Conservation (phyloP, 1,140 invertebrate genomes). For the Leptopilina boulardi region DNA sequence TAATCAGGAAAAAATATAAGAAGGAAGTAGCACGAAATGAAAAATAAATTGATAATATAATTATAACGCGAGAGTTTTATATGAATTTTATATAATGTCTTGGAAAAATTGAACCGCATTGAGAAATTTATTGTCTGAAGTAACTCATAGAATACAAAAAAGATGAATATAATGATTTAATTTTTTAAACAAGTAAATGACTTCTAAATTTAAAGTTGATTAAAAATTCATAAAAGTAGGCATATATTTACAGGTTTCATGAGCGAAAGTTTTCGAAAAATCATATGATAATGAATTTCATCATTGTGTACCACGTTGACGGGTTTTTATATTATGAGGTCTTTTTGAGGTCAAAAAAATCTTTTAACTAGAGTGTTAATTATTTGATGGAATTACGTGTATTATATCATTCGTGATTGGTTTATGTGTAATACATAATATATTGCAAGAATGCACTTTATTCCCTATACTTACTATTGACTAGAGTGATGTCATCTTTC, state of each 20-base stretch:
- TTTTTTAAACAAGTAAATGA: no score
- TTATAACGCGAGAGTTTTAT: neutral
- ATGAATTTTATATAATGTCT: neutral
- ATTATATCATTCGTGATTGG: neutral
- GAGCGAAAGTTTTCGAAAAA: no score
- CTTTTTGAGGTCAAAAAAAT: neutral
- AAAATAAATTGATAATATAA: neutral
- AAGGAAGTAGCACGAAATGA: neutral
- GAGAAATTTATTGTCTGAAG: no score
- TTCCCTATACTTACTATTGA: constrained; percentile 14
- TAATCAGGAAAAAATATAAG: neutral
- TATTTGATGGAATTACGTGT: neutral
- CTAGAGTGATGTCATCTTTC: constrained; percentile 24
- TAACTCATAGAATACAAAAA: no score
- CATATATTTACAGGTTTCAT: no score
- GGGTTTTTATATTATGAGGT: no score
- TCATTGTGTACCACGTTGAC: no score
- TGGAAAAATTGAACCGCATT: neutral
- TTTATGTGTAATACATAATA: neutral
- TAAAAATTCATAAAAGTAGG: no score
- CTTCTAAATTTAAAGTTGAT: no score
- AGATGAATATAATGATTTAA: no score
- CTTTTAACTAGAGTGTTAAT: neutral
- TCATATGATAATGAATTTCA: no score
- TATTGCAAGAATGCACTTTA: neutral